These are phyloP conservation scores for Chaenodraco wilsoni DNA, from an alignment of 2,797 vertebrate species.

Conservation along the genomic window DNA sequence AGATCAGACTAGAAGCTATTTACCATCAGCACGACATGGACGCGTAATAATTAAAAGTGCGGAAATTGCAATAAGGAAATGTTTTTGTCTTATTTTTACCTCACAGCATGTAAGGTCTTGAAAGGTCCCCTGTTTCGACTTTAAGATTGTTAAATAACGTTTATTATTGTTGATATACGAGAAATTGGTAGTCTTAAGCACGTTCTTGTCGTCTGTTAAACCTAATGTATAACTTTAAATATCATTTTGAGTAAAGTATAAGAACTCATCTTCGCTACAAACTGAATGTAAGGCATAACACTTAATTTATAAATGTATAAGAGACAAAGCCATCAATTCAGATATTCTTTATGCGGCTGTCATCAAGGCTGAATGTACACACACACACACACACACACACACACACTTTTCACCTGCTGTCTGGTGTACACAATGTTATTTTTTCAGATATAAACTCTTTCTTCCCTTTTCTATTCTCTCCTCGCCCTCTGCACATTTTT, in stretches of 20 bases:
- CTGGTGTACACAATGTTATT: not conserved
- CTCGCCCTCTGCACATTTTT: not conserved
- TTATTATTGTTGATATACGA: no score
- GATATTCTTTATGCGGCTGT: not conserved
- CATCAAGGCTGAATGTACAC: constrained; percentile 13
- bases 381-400: not conserved
- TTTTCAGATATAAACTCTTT: constrained; percentile 14
- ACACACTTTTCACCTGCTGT: constrained; percentile 12
- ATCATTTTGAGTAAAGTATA: not conserved
- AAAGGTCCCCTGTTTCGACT: no score
- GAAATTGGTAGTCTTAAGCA: not conserved
- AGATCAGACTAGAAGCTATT: no score
- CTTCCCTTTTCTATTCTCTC: constrained; percentile 7
- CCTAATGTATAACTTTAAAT: not conserved
- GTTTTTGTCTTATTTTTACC: no score
- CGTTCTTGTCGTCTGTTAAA: not conserved
- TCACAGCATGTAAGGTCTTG: not conserved
- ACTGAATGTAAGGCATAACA: not conserved
- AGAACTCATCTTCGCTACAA: not conserved
- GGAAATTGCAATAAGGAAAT: no score
- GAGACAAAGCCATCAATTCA: not conserved
- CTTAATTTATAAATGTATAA: rapidly evolving
- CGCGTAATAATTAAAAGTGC: no score
- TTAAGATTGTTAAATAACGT: no score
- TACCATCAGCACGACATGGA: no score